phyloP scores from a whole-genome alignment of 2,797 vertebrate genomes.

The Typhlichthys subterraneus region DNA sequence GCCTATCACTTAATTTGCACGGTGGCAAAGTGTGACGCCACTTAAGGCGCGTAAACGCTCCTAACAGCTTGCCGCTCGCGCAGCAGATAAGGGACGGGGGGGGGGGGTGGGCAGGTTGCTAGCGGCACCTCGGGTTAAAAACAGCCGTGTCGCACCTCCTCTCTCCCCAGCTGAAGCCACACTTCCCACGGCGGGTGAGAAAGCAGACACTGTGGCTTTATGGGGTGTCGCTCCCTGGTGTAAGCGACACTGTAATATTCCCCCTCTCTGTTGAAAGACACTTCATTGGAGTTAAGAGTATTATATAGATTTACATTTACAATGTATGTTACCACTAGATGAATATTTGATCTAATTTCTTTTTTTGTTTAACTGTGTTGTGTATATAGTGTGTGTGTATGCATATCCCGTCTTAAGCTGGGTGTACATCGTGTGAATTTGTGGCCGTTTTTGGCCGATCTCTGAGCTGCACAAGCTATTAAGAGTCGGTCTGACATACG shows the following conservation, averaged over 20 bases:
- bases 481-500: too few relatives aligned
- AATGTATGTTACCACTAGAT: too few relatives aligned
- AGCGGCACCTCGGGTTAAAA: slow-evolving; percentile 41
- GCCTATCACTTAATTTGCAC: slow-evolving; percentile 60
- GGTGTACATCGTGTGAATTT: too few relatives aligned
- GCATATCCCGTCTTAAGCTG: too few relatives aligned
- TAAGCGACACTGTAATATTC: neutral
- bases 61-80: slow-evolving; percentile 43
- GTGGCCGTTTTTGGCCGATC: too few relatives aligned
- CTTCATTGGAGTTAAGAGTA: too few relatives aligned
- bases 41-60: slow-evolving; percentile 41
- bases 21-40: slow-evolving; percentile 37
- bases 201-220: slow-evolving; percentile 25
- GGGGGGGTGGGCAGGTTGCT: slow-evolving; percentile 32
- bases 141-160: slow-evolving; percentile 38
- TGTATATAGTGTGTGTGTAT: too few relatives aligned
- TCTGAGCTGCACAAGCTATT: too few relatives aligned
- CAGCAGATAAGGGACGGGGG: slow-evolving; percentile 28
- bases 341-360: too few relatives aligned
- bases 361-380: too few relatives aligned
- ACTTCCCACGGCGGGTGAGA: slow-evolving; percentile 33
- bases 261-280: too few relatives aligned
- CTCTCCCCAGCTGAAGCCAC: slow-evolving; percentile 23
- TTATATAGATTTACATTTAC: too few relatives aligned
- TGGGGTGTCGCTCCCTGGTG: slow-evolving; percentile 3